Base-by-base conservation (phyloP, 1,140 invertebrate species). In the Ostrea edulis region DNA sequence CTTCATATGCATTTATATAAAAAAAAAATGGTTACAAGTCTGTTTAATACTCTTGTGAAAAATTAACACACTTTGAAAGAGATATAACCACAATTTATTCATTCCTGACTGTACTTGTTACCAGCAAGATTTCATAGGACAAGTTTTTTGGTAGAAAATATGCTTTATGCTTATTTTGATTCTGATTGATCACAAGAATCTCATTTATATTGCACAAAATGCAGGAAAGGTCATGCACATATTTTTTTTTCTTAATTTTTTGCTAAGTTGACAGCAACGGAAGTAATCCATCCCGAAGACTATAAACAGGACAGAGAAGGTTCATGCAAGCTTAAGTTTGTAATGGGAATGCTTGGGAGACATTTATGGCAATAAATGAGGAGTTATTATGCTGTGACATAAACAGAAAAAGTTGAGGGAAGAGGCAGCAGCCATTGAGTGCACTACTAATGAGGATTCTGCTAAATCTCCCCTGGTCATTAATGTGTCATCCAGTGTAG, bases 281-380 rank as follows among this genome's bases (percentile, higher is more conserved):
- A 77, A 35, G 68, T 71, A 35, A 71, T 29, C 29, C 68, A 77
- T 77, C 68, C 29, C 25, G 25, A 11, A 62, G 7, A 62, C n/a
- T 62, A 62, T 62, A 62, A 62, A 77, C 4, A 12, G 25, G 25
- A 77, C 29, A 22, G 14, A 14, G 22, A 77, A 17, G 22, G 29
- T 35, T 77, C 68, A 22, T 25, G 29, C 65, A 22, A 71, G 65
- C 65, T 71, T 71, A 12, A n/a, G 22, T 29, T 71, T 71, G 9
- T 77, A 77, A 12, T 35, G 29, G 25, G 68, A 77, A 77, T 77
- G 22, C 25, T 77, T 77, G 68, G 68, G 2, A 25, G 68, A 77
- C 68, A 35, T 62, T 62, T 62, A 62, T 62, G 58, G 58, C 58
- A 62, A 62, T 62, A 62, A 62, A 20, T 25, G 68, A 77, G 68